These are phyloP conservation scores for Halcyon senegalensis DNA, from an alignment of 2,113 vertebrate species.

Conservation along the genomic window DNA sequence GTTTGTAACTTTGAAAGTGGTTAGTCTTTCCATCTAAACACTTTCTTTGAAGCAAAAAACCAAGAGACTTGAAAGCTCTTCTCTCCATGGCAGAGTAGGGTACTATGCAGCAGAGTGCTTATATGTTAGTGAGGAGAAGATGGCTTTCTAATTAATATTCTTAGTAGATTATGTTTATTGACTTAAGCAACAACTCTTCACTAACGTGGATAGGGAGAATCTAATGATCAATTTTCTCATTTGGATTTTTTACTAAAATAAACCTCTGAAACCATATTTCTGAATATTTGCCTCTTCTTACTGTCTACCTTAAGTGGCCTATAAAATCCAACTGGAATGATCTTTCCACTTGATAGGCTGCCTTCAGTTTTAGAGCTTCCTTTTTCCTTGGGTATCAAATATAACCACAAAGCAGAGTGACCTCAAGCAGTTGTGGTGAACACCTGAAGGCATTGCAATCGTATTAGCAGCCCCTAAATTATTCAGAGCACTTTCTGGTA, in stretches of 20 bases:
- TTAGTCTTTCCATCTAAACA: not conserved
- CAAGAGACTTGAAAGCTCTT: not conserved
- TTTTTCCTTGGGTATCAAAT: not conserved
- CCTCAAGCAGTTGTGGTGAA: not conserved
- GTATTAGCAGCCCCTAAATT: constrained; percentile 53
- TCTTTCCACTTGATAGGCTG: not conserved
- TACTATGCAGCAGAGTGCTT: not conserved
- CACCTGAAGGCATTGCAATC: not conserved
- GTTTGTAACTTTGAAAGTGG: not conserved
- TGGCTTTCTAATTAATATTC: not conserved
- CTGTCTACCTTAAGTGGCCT: not conserved
- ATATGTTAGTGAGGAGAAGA: not conserved
- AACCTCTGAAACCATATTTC: not conserved
- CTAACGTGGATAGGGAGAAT: not conserved
- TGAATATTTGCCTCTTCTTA: not conserved
- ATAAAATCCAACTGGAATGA: not conserved
- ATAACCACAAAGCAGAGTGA: not conserved
- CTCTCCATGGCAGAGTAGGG: accelerated
- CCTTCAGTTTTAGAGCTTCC: not conserved
- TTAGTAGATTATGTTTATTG: not conserved
- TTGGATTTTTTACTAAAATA: not conserved
- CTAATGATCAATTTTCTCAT: not conserved
- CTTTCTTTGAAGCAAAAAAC: not conserved
- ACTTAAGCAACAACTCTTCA: not conserved
- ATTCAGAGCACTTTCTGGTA: constrained; percentile 50